A percentile compares a stretch with the other conserved stretches of the same genome.
phyloP scores from a whole-genome alignment of 2,888 invertebrate species.

The Rotaria sp. region DNA sequence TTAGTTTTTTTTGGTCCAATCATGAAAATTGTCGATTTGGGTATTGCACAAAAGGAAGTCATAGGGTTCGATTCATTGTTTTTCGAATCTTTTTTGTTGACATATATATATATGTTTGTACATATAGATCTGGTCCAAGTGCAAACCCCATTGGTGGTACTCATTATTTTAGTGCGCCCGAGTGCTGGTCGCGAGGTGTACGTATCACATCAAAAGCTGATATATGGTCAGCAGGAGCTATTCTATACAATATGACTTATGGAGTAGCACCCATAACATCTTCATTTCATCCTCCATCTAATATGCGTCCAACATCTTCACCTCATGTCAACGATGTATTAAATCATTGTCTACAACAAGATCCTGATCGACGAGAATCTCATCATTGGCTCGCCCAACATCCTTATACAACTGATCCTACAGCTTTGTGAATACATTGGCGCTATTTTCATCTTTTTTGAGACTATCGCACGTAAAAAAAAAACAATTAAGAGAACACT shows the following conservation, averaged over 20 bases:
- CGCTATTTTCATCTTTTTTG: not conserved
- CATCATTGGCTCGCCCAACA: not conserved
- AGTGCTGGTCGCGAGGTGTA: not conserved
- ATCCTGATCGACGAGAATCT: not conserved
- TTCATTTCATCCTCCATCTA: not conserved
- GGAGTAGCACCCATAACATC: not conserved
- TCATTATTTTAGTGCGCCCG: not conserved
- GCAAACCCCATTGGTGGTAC: not conserved
- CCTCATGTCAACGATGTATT: not conserved
- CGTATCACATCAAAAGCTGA: not conserved
- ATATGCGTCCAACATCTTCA: not conserved
- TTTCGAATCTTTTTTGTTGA: too few species aligned
- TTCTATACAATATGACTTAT: not conserved
- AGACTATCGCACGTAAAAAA: too few species aligned
- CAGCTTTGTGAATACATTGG: not conserved
- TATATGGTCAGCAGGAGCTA: not conserved
- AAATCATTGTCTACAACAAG: not conserved
- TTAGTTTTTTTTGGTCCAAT: not conserved
- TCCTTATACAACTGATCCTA: not conserved
- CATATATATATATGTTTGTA: not conserved
- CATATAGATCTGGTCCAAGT: not conserved
- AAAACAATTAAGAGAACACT: too few species aligned
- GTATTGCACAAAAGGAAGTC: not conserved
- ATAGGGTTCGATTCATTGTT: not conserved
- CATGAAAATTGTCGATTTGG: not conserved